Evolutionary conservation across 2,888 invertebrate species (phyloP).

Genomic region (Anticlea derivata): DNA sequence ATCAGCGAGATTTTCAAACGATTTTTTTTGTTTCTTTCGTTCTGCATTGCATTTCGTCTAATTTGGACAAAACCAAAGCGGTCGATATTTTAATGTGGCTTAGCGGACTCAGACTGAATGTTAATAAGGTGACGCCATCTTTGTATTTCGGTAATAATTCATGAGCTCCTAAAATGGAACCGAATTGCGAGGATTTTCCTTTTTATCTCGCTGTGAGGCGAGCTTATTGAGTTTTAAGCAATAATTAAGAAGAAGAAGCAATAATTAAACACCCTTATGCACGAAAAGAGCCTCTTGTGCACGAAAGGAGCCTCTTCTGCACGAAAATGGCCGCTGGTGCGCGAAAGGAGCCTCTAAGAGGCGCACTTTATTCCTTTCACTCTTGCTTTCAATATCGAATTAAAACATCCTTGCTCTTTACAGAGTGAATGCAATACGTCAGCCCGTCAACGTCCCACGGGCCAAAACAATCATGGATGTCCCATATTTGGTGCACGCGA

Average conservation of each 20-base stretch:
- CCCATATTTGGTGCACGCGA: conserved; percentile 50
- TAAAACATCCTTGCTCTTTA: conserved; percentile 16
- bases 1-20: too few relatives aligned
- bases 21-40: conserved; percentile 1
- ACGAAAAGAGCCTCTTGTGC: too few relatives aligned
- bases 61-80: conserved; percentile 31
- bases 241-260: too few relatives aligned
- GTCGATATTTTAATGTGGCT: conserved; percentile 32
- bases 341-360: too few relatives aligned
- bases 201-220: conserved; percentile 1
- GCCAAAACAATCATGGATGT: conserved; percentile 37
- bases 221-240: background rate
- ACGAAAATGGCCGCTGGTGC: too few relatives aligned
- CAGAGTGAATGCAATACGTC: conserved; percentile 13
- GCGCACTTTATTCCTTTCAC: too few relatives aligned
- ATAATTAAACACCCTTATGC: too few relatives aligned
- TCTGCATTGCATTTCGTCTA: conserved; percentile 30
- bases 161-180: conserved; percentile 31
- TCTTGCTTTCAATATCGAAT: conserved; percentile 1
- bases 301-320: too few relatives aligned
- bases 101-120: conserved; percentile 41
- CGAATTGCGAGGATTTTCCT: conserved; percentile 19
- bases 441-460: conserved; percentile 32
- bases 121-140: conserved; percentile 44
- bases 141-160: conserved; percentile 42